These are phyloP conservation scores for Aporrectodea caliginosa DNA, from an alignment of 1,140 invertebrate genomes.

Conservation along the genomic window DNA sequence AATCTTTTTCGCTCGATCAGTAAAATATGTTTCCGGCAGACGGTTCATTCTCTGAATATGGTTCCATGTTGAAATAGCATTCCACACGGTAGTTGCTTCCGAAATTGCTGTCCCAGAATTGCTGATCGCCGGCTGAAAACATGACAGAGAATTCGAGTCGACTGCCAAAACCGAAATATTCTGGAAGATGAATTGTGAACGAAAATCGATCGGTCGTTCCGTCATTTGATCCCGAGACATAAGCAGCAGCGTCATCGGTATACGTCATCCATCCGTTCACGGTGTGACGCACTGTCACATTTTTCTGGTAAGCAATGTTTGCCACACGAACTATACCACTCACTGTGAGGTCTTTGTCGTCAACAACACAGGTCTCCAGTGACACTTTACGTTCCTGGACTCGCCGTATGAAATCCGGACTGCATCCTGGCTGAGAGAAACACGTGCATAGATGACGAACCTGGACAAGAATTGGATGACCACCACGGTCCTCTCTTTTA, in stretches of 20 bases:
- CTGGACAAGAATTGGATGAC: background rate
- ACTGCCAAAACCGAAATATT: constrained; percentile 65
- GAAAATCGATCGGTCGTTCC: constrained; percentile 80
- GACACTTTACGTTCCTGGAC: constrained; percentile 71
- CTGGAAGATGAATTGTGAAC: constrained; percentile 68
- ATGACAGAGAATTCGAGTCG: constrained; percentile 75
- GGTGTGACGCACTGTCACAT: constrained; percentile 79
- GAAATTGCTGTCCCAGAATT: constrained; percentile 85
- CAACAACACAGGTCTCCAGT: constrained; percentile 74
- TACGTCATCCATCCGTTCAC: constrained; percentile 79
- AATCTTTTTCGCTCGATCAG: too few species aligned
- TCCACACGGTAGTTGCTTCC: constrained; percentile 70
- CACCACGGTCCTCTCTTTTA: background rate
- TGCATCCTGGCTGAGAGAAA: constrained; percentile 76
- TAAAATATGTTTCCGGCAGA: too few species aligned
- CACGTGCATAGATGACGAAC: constrained; percentile 63
- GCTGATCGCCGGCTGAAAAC: constrained; percentile 70
- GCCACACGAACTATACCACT: constrained; percentile 80
- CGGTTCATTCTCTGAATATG: background rate
- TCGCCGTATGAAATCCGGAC: constrained; percentile 71
- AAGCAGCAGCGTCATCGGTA: constrained; percentile 71
- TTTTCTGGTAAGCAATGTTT: constrained; percentile 88
- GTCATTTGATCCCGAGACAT: constrained; percentile 83
- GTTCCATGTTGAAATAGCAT: constrained; percentile 39
- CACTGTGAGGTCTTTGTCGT: constrained; percentile 65